Conservation (phyloP, 2,113 vertebrate genomes). For the Mesoclemmys tuberculata region DNA sequence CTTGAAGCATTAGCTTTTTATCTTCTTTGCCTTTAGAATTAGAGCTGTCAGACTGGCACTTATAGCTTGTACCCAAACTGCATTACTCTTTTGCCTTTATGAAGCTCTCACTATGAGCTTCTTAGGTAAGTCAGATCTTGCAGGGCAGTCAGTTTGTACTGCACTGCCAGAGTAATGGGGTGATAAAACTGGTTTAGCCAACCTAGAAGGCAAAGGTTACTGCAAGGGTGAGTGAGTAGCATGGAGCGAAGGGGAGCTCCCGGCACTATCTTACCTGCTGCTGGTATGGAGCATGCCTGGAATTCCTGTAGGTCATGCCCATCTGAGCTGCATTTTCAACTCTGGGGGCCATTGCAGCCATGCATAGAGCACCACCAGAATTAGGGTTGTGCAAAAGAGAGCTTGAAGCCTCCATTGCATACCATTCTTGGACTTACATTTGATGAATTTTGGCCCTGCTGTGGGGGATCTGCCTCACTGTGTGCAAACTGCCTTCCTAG, state of each 20-base stretch:
- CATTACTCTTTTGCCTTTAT: background rate
- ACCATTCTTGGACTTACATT: conserved; percentile 33
- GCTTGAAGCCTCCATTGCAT: background rate
- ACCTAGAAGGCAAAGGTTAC: background rate
- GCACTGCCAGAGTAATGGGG: background rate
- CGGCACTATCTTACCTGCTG: background rate
- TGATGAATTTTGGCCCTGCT: conserved; percentile 3
- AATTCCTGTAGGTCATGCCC: background rate
- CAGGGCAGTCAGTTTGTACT: background rate
- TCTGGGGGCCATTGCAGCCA: background rate
- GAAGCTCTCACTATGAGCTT: background rate
- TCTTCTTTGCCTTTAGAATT: background rate
- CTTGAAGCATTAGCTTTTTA: background rate
- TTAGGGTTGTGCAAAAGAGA: background rate
- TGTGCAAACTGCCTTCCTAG: background rate
- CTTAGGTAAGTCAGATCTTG: background rate
- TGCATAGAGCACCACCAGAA: background rate
- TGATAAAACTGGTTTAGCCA: background rate
- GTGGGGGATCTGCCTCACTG: background rate
- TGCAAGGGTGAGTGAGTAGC: background rate
- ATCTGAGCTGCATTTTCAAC: background rate
- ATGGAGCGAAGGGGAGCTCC: background rate
- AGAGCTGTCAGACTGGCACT: background rate
- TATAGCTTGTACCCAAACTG: background rate
- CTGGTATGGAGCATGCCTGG: background rate